Evolutionary conservation across 2,113 vertebrate species (phyloP), one percentile per base, ranked within the genome.

Genomic region (Chrysochloris asiatica): DNA sequence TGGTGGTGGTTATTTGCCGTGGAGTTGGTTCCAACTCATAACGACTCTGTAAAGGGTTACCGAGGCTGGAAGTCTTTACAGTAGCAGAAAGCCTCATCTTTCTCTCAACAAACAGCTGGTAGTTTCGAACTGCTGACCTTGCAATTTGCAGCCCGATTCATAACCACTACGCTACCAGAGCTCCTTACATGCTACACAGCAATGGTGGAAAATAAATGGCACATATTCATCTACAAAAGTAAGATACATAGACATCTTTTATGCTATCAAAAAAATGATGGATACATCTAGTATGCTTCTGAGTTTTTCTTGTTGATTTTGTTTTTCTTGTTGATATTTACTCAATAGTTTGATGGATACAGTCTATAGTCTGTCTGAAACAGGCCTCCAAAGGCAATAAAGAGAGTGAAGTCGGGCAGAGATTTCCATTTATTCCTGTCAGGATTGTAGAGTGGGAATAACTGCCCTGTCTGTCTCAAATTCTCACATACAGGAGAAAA

Each of bases 291-390:
- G 48, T 11, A 21, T n/a, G 38, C 8, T 28, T 33, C 4, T 65
- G 33, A 56, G 65, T 75, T 86, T 33, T 41, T 71, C n/a, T 52
- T 69, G 21, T 36, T 41, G 8, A 81, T n/a, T 80, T 95, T 93
- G 28, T 73, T 86, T 33, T 41, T 69, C n/a, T 47, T 69, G 21
- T 48, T 52, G 17, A 72, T 93, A 91, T 79, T 54, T n/a, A 6
- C 11, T 48, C 13, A 38, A 56, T 43, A 48, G 4, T 47, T 83
- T 21, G 3, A 2, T n/a, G 69, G n/a, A 38, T 45, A 84, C 3
- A 48, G n/a, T 86, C 14, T 11, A 16, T 54, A 54, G 21, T n/a
- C 67, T 59, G 45, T 87, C 33, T 30, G 78, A 12, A 30, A 3
- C 6, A 67, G 69, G 36, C 38, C 26, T 67, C n/a, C 38, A 59